Evolutionary conservation across 64 coral and sea anemone genomes (phyloP), one percentile per base, ranked within the genome.

Genomic region (Anthopleura sola): DNA sequence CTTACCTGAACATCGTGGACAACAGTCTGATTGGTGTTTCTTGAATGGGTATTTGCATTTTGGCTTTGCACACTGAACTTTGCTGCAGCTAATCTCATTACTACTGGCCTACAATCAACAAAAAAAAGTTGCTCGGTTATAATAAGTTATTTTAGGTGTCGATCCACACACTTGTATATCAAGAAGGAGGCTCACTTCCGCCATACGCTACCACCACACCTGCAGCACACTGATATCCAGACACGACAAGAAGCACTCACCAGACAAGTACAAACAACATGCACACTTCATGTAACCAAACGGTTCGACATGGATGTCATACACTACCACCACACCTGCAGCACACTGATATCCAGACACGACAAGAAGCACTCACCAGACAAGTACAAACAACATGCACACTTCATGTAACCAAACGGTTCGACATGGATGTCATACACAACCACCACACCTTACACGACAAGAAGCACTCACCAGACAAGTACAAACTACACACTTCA

Each of bases 401-500:
- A 92, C 49, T 85, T 92, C 93, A 95, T 95, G 86, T 69, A 69
- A 33, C 26, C 64, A 69, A 66, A 24, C 6, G 21, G 23, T 26
- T 26, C 4, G 12, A 6, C 9, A 31, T 8, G n/a, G 23, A 68
- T 58, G n/a, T 44, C 40, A 44, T 8, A 44, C 2, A 0, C 40
- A 6, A 44, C 40, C 40, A 44, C 40, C 40, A 44, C 0, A 44
- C 40, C 40, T 44, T 2, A 44, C 40, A 44, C 4, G 40, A 55
- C 53, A 14, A 55, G 13, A 14, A 55, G 44, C 74, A 91, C 93
- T 82, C 86, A 95, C 93, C 90, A 88, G 32, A 58, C 93, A 95
- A 24, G 90, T 88, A 53, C 93, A 95, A 3, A 88, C 93, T 32
- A 86, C 60, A 56, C 90, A 92, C 49, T 85, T 92, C 93, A 95